Evolutionary conservation across 23 tunicate species (phyloP).

Genomic region (Pegea sp.): DNA sequence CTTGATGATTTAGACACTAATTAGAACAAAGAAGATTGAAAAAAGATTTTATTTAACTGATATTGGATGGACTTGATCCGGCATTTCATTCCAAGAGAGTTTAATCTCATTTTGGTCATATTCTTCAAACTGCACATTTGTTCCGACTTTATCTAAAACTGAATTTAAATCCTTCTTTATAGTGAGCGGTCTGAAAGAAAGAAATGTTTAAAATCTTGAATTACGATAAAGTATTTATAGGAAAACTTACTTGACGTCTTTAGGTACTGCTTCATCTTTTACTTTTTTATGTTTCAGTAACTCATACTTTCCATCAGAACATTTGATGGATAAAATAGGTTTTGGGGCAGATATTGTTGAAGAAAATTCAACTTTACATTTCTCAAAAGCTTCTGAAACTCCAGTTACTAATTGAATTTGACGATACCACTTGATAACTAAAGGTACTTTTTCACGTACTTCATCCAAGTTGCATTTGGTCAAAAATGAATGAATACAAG

Average conservation of each 20-base stretch:
- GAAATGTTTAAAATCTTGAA: neutral
- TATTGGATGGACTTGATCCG: constrained; percentile 43
- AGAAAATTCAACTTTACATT: constrained; percentile 11
- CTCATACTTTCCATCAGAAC: constrained; percentile 12
- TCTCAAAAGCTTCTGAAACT: constrained; percentile 8
- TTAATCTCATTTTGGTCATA: constrained; percentile 7
- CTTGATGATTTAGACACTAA: constrained; percentile 7
- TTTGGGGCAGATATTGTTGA: neutral
- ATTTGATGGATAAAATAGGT: neutral
- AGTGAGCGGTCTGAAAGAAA: constrained; percentile 19
- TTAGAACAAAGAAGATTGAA: no score
- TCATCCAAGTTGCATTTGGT: neutral
- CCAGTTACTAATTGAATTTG: constrained; percentile 9
- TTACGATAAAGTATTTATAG: neutral
- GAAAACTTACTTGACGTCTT: constrained; percentile 1
- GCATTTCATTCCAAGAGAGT: constrained; percentile 27
- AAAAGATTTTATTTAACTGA: no score
- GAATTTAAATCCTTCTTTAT: constrained; percentile 42
- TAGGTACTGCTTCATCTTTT: neutral
- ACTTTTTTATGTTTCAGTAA: constrained; percentile 6
- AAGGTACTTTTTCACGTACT: constrained; percentile 9
- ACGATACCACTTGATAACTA: constrained; percentile 35
- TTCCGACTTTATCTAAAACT: constrained; percentile 10
- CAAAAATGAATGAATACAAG: constrained; percentile 39
- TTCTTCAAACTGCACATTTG: constrained; percentile 6